Percentiles rank a stretch among this genome's conserved stretches.
Conservation (phyloP, 2,797 vertebrate genomes). For the Nyctalus aviator region DNA sequence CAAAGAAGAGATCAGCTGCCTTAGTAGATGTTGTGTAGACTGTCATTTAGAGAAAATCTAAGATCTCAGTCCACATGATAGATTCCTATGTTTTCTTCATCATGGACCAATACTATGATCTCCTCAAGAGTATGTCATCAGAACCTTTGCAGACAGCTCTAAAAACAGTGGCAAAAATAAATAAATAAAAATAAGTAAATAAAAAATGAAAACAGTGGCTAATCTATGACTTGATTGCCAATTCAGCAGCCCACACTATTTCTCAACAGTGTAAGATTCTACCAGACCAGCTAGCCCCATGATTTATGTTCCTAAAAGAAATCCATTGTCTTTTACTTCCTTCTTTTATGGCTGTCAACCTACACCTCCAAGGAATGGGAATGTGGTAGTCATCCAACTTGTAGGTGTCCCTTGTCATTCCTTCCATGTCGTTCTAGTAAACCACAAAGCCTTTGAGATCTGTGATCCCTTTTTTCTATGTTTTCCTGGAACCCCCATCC, state of each 20-base stretch:
- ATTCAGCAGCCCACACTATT: background rate
- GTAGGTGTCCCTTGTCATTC: background rate
- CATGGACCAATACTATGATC: background rate
- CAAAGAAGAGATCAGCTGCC: background rate
- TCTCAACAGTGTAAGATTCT: background rate
- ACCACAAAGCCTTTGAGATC: background rate
- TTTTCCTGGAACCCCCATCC: background rate
- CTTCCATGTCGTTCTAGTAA: background rate
- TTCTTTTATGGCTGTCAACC: background rate
- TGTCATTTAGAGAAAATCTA: background rate
- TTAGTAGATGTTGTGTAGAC: background rate
- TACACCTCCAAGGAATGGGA: background rate
- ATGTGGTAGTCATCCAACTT: background rate
- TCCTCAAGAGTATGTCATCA: background rate
- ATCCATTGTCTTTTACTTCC: background rate
- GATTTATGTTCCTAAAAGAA: background rate
- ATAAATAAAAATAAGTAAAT: no score
- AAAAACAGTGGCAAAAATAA: background rate
- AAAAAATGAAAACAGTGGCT: background rate
- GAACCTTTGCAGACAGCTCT: background rate
- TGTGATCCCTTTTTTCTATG: background rate
- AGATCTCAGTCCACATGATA: background rate
- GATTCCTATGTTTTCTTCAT: background rate
- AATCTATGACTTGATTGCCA: background rate
- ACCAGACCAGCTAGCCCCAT: background rate